Evolutionary conservation across 1,140 invertebrate species (phyloP), one percentile per base, ranked within the genome.

Genomic region (Chelonus insularis): DNA sequence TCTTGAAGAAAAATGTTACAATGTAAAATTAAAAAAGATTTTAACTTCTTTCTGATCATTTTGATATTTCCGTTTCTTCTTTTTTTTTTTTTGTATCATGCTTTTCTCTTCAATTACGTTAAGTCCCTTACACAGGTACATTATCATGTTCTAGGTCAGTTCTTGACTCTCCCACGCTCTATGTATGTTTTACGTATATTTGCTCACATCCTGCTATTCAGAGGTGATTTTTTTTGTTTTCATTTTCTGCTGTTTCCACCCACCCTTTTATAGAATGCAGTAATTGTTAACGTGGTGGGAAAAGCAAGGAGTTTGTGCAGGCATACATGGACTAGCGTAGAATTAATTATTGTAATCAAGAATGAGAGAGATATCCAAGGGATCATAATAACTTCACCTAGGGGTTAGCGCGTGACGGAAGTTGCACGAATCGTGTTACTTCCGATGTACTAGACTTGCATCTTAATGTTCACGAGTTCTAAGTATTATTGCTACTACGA

Each of bases 191-290:
- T 52, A 57, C 12, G 43, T 59, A 52, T 29, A 29, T 60, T 51
- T 63, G 63, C 60, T 72, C 72, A 72, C 72, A 72, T 74, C 72
- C 72, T 74, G 72, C 66, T 65, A 74, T 74, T 74, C 72, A 74
- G 56, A 63, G 43, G 61, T 62, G 62, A 67, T 67, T 70, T 72
- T 70, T 68, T 64, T 61, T 55, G 63, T 62, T 6, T 48, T 48
- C 21, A 48, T 48, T 48, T 48, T n/a, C n/a, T 32, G 11, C 21
- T 21, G 52, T 18, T 32, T 39, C 3, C 52, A 48, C 45, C 23
- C 52, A 55, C 34, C 14, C 52, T 52, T 34, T 37, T 32, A 55
- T 55, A 55, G 52, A 9, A 55, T 39, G 34, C 52, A 55, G 52
- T 55, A 55, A 55, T 55, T 55, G 20, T 29, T 43, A 64, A 34